Base-by-base conservation (phyloP, 2,113 vertebrate genomes). In the Todiramphus saurophagus region DNA sequence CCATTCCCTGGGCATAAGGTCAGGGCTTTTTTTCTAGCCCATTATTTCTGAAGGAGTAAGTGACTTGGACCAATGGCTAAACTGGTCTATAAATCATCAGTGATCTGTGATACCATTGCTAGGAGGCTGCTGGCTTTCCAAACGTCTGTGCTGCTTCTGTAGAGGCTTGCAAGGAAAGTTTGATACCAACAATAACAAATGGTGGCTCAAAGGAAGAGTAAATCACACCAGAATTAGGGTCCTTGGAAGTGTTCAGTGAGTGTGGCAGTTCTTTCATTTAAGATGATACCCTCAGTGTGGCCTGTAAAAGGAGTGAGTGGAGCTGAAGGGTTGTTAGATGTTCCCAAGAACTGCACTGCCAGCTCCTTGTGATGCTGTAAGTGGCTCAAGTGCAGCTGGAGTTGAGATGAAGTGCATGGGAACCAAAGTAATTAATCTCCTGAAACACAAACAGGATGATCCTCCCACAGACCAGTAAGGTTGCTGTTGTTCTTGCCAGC, bases 1-100 rank as follows among this genome's bases (percentile, higher is more conserved):
- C 83, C 94, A 90, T 97, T 96, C 94, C 87, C 83, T 17, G 28
- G 10, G 10, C 7, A 19, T 81, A 72, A 93, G 25, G 31, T 93
- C 93, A 94, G 69, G 43, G 24, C 69, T 41, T 43, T 37, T 91
- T 39, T n/a, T 83, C 84, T 64, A 80, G 50, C 51, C 60, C 33
- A 28, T 86, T 62, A n/a, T 50, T 78, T 64, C 84, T 83, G 77
- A 64, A 85, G 93, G 74, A 87, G 78, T 35, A 33, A 56, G 58
- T 86, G 89, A 35, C 37, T 27, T 10, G 64, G 56, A 37, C 5
- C 33, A 21, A 15, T 28, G 76, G 58, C 13, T 66, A 20, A 67
- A 28, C 37, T 13, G 72, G 76, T 83, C 56, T 43, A 9, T 16
- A 23, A 56, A 20, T 62, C 75, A 41, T 2, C 9, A 35, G 30